Evolutionary conservation across 1,140 invertebrate species (phyloP).

Genomic region (Heliconius congener): DNA sequence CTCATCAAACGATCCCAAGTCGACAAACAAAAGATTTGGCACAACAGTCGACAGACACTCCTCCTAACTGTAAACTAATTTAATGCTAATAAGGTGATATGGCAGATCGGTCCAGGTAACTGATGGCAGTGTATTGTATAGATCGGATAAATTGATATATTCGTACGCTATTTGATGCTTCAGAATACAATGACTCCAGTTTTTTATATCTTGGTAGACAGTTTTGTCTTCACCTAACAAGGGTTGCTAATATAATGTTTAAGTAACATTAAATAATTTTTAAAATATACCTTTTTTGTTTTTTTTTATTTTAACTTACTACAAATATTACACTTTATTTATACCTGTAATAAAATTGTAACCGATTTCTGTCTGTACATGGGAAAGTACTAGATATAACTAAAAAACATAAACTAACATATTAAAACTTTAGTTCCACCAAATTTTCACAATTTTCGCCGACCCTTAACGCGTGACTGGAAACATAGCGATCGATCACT

Average conservation of each 20-base stretch:
- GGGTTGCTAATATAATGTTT: background rate
- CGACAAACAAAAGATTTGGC: constrained; percentile 57
- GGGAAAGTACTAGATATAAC: no score
- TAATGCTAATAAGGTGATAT: constrained; percentile 31
- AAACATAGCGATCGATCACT: constrained; percentile 32
- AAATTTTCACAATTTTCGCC: constrained; percentile 61
- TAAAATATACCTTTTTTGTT: no score
- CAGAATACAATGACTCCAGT: background rate
- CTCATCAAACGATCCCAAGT: constrained; percentile 51
- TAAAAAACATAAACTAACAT: constrained; percentile 32
- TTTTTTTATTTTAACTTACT: no score
- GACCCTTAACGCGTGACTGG: constrained; percentile 56
- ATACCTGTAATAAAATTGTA: no score
- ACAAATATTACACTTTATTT: no score
- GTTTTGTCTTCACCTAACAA: background rate
- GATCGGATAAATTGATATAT: constrained; percentile 1
- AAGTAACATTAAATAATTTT: no score
- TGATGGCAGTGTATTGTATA: constrained; percentile 27
- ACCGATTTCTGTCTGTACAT: no score
- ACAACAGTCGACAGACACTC: constrained; percentile 40
- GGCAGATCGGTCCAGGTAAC: constrained; percentile 15
- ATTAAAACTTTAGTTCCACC: constrained; percentile 51
- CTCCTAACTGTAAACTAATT: constrained; percentile 41
- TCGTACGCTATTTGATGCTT: background rate
- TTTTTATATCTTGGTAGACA: background rate